Evolutionary conservation across 23 tunicate genomes (phyloP), one percentile per base, ranked within the genome.

Genomic region (Botrylloides violaceus): DNA sequence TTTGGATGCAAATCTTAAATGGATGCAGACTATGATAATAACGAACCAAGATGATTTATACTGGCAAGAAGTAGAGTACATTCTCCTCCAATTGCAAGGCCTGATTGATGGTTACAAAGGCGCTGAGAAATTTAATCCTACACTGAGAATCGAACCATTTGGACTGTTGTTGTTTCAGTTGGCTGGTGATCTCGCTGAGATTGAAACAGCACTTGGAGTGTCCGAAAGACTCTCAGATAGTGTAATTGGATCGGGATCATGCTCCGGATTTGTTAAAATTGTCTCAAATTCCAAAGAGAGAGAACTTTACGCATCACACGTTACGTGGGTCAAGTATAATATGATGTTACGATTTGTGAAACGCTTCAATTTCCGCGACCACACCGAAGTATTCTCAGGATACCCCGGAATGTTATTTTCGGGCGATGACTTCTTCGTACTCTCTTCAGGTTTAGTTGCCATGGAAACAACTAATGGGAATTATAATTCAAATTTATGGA

Each of bases 381-480:
- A 81, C 57, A 49, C 79, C 24, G 39, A 24, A 4, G 49, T 78
- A 21, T 81, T 73, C 32, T 65, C 79, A 18, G 71, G 76, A 19
- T 50, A 75, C 22, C 86, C 86, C 32, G 86, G 86, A 1, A 21
- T 30, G n/a, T 18, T 74, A 1, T 81, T 38, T 34, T 75, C 86
- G 22, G 79, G 75, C 9, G 80, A 81, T 65, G 86, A 81, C 49
- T 81, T 74, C 34, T 81, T 73, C 34, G 64, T 81, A 47, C 80
- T 81, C 21, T 81, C 86, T 20, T 74, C 86, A 20, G 86, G 86
- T 19, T 39, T 81, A 64, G 86, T 81, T 34, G 43, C 86, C 31
- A 74, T 75, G 15, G 86, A 81, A 74, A 81, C 86, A 5, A 81
- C 86, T 32, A 81, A 73, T 35, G 80, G 86, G 27, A 81, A 81